Evolutionary conservation across 1,140 invertebrate species (phyloP).

Genomic region (Cylas formicarius): DNA sequence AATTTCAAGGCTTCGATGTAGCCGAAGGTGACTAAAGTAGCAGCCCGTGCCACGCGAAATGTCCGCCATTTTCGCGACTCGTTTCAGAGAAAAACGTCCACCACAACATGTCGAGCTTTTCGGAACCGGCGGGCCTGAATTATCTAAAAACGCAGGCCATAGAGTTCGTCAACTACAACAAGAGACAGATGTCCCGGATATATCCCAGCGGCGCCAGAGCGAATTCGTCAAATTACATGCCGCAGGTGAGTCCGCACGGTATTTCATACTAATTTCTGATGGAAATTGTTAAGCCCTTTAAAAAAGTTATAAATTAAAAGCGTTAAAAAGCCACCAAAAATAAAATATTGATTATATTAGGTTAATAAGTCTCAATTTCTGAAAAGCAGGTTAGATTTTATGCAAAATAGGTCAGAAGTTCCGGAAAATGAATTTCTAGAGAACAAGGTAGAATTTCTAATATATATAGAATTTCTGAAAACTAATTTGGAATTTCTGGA

Average conservation of each 20-base stretch:
- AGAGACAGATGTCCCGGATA: slow-evolving; percentile 96
- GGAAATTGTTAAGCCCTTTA: too few species aligned
- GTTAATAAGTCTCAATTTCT: too few species aligned
- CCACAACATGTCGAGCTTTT: slow-evolving; percentile 98
- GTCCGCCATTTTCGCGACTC: slow-evolving; percentile 5
- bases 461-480: too few species aligned
- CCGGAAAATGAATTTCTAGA: too few species aligned
- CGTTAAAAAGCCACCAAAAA: too few species aligned
- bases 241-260: slow-evolving; percentile 65
- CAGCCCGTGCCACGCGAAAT: background rate
- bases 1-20: slow-evolving; percentile 96
- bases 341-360: slow-evolving; percentile 2
- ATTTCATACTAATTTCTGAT: background rate
- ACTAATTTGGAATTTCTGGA: too few species aligned
- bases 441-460: too few species aligned
- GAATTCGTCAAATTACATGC: slow-evolving; percentile 99
- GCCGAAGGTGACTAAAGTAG: slow-evolving; percentile 73
- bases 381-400: too few species aligned
- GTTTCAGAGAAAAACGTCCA: slow-evolving; percentile 85
- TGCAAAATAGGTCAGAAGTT: too few species aligned
- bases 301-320: background rate
- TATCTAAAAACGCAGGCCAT: slow-evolving; percentile 93
- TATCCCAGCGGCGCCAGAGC: slow-evolving; percentile 98
- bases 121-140: slow-evolving; percentile 90
- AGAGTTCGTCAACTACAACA: slow-evolving; percentile 99